Conservation (phyloP, 2,888 invertebrate species). For the Harpalus rufipes region DNA sequence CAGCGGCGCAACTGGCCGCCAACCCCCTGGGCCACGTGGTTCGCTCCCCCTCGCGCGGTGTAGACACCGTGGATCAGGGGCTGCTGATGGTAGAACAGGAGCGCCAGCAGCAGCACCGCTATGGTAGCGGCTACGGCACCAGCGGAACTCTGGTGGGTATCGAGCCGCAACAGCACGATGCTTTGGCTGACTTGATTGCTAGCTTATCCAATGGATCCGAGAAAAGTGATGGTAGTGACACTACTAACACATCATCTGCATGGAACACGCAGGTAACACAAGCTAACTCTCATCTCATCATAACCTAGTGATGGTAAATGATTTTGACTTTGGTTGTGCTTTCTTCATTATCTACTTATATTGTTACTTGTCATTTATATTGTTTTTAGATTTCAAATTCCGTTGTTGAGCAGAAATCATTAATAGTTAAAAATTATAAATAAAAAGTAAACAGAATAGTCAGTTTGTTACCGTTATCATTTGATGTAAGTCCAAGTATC, state of each 20-base stretch:
- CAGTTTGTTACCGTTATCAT: no score
- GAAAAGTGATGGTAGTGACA: constrained; percentile 76
- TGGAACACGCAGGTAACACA: constrained; percentile 77
- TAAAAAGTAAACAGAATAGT: no score
- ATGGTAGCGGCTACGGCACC: constrained; percentile 66
- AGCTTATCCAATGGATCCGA: constrained; percentile 77
- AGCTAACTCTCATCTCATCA: constrained; percentile 70
- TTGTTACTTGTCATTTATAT: background rate
- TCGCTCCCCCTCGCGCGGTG: constrained; percentile 71
- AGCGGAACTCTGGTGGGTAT: constrained; percentile 75
- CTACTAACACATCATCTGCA: constrained; percentile 76
- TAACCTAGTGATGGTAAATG: constrained; percentile 30
- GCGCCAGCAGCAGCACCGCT: constrained; percentile 67
- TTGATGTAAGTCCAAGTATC: no score
- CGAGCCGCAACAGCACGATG: constrained; percentile 72
- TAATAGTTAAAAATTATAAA: no score
- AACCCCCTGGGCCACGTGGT: constrained; percentile 75
- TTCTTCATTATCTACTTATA: no score
- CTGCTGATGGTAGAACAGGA: constrained; percentile 74
- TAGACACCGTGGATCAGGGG: constrained; percentile 74
- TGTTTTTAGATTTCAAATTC: no score
- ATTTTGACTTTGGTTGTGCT: background rate
- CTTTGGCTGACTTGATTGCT: constrained; percentile 77
- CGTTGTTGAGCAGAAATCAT: no score
- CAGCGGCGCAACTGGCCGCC: constrained; percentile 74